phyloP scores from a whole-genome alignment of 64 coral and sea anemone species.

The Montipora foliosa region DNA sequence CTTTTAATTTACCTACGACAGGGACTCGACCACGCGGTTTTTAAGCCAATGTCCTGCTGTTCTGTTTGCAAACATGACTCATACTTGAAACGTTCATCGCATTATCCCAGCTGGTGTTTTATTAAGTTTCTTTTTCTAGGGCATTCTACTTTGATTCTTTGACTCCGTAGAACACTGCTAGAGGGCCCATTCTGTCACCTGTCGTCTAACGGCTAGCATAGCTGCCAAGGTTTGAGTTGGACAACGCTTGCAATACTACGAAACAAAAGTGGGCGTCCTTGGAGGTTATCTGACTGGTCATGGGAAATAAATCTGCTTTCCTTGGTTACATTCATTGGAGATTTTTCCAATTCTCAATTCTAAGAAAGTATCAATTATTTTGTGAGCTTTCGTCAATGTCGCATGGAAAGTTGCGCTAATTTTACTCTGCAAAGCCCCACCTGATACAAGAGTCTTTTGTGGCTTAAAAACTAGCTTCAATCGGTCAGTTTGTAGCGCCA shows the following conservation, averaged over 20 bases:
- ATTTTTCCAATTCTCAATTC: neutral
- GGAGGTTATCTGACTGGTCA: neutral
- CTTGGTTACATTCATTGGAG: neutral
- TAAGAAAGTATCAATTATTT: neutral
- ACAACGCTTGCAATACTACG: neutral
- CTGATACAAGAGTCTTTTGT: no score
- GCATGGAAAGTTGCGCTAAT: no score
- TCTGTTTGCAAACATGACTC: conserved; percentile 30
- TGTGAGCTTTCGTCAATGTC: neutral
- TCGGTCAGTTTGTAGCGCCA: no score
- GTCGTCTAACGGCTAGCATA: neutral
- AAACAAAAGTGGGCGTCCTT: neutral
- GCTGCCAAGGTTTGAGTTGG: neutral
- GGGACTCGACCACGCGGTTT: conserved; percentile 25
- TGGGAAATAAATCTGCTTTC: neutral
- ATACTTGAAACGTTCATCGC: neutral
- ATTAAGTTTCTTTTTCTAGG: neutral
- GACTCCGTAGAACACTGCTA: no score
- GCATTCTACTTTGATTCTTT: no score
- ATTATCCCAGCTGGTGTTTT: conserved; percentile 19
- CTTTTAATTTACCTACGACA: neutral
- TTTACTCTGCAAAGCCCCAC: no score
- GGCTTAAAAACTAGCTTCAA: no score
- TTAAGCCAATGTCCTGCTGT: neutral
- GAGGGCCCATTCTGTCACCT: neutral